Evolutionary conservation across 53 echinoderm and acorn worm genomes (phyloP), one percentile per base, ranked within the genome.

Genomic region (Patiria pectinifera): DNA sequence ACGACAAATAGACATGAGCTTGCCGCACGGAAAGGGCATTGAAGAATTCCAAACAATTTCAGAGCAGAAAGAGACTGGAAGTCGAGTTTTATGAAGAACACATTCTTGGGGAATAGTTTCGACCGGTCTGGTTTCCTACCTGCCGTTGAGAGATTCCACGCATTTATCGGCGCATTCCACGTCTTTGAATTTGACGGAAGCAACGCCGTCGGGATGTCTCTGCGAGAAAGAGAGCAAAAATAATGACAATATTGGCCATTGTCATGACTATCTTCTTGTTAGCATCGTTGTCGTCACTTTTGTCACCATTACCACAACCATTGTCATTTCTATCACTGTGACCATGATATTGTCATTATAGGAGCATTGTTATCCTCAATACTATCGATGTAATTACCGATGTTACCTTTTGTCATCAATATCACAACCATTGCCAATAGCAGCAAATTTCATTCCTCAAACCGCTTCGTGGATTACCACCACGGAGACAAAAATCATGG

Each of bases 121-220:
- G 8, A 23, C 19, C 19, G 22, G 10, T 74, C 22, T 23, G 22
- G 74, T 46, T 84, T 14, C 91, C 85, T 69, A 99, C 99, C 99
- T 97, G 75, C 99, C 99, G 74, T 99, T 99, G 45, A 99, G 85
- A 22, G 93, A 92, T 46, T 80, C 72, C 7, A 99, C 95, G 74
- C 99, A 99, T 16, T 80, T 59, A 88, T 99, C 99, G 44, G 99
- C 99, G 70, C 77, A 87, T 78, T 99, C 99, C 1, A 89, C 96
- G 80, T 96, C 97, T 60, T 92, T 96, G 49, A 97, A 99, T 79
- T 96, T 97, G 79, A 99, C 97, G 0, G 99, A 99, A 3, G 96
- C 95, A 10, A 99, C 99, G 19, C 99, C 99, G 13, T 99, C 99
- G 24, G 97, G 97, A 97, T 99, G 99, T 63, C 93, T 95, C 99